Evolutionary conservation across 2,888 invertebrate genomes (phyloP), one percentile per base, ranked within the genome.

Genomic region (Drosophila suboccidentalis): DNA sequence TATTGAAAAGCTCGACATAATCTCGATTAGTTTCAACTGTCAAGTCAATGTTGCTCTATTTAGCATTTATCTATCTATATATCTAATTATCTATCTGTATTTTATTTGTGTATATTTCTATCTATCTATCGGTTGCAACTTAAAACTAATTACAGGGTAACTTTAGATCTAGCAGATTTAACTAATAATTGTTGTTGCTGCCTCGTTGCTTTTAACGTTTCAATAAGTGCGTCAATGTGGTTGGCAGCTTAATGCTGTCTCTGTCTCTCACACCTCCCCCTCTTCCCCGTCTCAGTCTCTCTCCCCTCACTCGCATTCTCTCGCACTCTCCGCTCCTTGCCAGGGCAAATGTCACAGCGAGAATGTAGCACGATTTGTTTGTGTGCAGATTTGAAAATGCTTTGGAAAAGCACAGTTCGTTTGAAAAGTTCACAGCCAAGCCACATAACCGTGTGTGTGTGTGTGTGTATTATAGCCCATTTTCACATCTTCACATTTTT

Each of bases 321-420:
- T 13, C 8, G n/a, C 19, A 3, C 17, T 36, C 22, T 15, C 22
- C 49, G 19, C 53, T 15, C 29, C 39, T 19, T 15, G 15, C 5
- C 15, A 47, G 53, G 54, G 59, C 49, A 55, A 53, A 43, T 57
- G 66, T 78, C 78, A 70, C 54, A 58, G 61, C 58, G 71, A 69
- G 78, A 68, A 57, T 82, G 69, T 72, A 71, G 58, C 71, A 60
- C 78, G 76, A 83, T 80, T 80, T 83, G 86, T 86, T 80, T 73
- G 86, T 60, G 61, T 80, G 80, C 72, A 62, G 70, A 75, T 82
- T 78, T 74, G 47, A 63, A 66, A 65, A 66, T 70, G 57, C 66
- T 50, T 66, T 49, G 58, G 62, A 67, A 65, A 61, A 75, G 62
- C 72, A 65, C 68, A 53, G 19, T 19, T 50, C 19, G 34, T 57